Evolutionary conservation across 2,113 vertebrate genomes (phyloP).

Genomic region (Nothobranchius kuhntae): DNA sequence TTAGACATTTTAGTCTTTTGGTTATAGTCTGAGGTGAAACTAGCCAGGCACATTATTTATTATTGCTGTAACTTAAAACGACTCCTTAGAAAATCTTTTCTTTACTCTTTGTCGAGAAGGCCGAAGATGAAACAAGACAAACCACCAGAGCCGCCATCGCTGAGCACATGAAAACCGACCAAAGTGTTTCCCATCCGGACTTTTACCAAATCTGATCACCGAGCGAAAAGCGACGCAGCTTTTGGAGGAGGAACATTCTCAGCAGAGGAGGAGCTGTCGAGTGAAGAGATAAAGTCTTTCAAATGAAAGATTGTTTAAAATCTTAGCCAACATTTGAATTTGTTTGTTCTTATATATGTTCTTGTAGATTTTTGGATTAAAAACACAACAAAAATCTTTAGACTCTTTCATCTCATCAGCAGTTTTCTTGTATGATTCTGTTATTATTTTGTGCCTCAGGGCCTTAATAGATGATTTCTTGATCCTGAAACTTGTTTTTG

Average conservation of each 20-base stretch:
- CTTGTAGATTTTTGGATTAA: background rate
- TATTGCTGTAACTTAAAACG: slow-evolving; percentile 34
- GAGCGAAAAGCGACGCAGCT: background rate
- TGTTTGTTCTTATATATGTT: background rate
- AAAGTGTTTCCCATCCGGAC: slow-evolving; percentile 45
- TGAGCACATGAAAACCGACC: slow-evolving; percentile 33
- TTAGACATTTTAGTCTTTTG: no score
- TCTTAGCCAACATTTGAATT: slow-evolving; percentile 14
- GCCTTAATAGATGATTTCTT: no score
- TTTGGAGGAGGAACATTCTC: background rate
- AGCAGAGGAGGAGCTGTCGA: no score
- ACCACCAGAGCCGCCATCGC: background rate
- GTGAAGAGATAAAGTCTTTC: background rate
- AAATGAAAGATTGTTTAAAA: slow-evolving; percentile 18
- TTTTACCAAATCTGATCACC: slow-evolving; percentile 17
- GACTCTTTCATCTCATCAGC: no score
- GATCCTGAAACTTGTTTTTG: no score
- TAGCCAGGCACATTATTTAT: background rate
- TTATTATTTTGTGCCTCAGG: no score
- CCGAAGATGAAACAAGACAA: slow-evolving; percentile 1
- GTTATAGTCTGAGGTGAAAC: no score
- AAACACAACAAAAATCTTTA: no score
- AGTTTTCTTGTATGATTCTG: no score
- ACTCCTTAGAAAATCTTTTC: background rate
- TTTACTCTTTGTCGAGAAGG: slow-evolving; percentile 15